Conservation (phyloP, 2,888 invertebrate species). For the Meganola albula region DNA sequence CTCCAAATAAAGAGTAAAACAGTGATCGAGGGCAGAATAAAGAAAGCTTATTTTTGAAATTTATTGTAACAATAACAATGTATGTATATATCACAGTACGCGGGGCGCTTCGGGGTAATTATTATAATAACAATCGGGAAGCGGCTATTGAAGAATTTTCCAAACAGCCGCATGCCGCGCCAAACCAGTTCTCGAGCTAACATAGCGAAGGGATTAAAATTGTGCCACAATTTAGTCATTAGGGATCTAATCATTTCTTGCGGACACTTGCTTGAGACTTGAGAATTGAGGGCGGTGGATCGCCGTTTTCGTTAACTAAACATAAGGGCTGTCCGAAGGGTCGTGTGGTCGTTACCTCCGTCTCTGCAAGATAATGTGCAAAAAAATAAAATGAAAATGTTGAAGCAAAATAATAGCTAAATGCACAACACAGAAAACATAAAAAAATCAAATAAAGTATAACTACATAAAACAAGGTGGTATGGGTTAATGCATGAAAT, state of each 20-base stretch:
- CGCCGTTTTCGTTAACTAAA: slow-evolving; percentile 78
- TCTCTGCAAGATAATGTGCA: slow-evolving; percentile 66
- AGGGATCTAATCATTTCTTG: slow-evolving; percentile 62
- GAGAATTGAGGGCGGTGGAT: slow-evolving; percentile 73
- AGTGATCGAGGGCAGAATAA: slow-evolving; percentile 52
- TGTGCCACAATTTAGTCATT: slow-evolving; percentile 37
- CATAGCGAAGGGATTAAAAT: slow-evolving; percentile 46
- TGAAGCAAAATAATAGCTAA: slow-evolving; percentile 55
- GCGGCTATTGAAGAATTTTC: slow-evolving; percentile 49
- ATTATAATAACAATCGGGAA: slow-evolving; percentile 49
- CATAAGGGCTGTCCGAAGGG: slow-evolving; percentile 90
- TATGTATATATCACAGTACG: slow-evolving; percentile 73
- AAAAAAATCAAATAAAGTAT: slow-evolving; percentile 35
- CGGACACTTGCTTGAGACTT: slow-evolving; percentile 72
- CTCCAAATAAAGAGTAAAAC: slow-evolving; percentile 44
- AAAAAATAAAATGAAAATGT: slow-evolving; percentile 63
- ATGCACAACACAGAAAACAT: slow-evolving; percentile 30
- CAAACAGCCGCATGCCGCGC: slow-evolving; percentile 52
- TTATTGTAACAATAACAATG: slow-evolving; percentile 75
- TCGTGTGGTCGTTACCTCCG: slow-evolving; percentile 79
- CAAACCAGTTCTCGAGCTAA: slow-evolving; percentile 53
- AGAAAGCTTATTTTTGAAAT: slow-evolving; percentile 56
- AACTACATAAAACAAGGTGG: slow-evolving; percentile 28
- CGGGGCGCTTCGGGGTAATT: slow-evolving; percentile 74
- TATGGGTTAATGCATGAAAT: slow-evolving; percentile 23